Evolutionary conservation across 2,797 vertebrate species (phyloP).

Genomic region (Picus viridis): DNA sequence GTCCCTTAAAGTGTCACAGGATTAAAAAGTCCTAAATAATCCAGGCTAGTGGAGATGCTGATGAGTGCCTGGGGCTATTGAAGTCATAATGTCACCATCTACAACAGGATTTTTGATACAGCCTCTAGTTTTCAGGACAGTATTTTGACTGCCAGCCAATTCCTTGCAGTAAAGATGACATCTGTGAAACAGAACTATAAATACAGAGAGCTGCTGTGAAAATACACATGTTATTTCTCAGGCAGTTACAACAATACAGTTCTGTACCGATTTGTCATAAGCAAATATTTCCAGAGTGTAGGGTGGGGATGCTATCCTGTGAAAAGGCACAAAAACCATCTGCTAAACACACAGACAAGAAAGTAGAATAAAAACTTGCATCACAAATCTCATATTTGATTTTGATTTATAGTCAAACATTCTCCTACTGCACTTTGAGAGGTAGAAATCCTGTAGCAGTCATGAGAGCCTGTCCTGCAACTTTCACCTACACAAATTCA

Average conservation of each 20-base stretch:
- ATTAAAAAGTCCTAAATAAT: not conserved
- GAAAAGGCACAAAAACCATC: not conserved
- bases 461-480: not conserved
- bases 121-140: not conserved
- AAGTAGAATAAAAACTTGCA: not conserved
- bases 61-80: not conserved
- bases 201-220: not conserved
- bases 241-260: not conserved
- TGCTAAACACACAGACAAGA: not conserved
- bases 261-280: not conserved
- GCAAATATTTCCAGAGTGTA: slow-evolving; percentile 11
- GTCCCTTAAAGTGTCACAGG: not conserved
- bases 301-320: not conserved
- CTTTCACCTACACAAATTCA: not conserved
- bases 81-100: not conserved
- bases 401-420: not conserved
- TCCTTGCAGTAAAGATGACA: not conserved
- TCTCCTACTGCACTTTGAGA: not conserved
- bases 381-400: not conserved
- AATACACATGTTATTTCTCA: not conserved
- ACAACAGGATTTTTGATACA: not conserved
- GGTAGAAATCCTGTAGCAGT: not conserved
- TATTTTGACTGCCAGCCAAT: not conserved
- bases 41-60: not conserved
- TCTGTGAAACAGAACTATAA: not conserved